Evolutionary conservation across 2,888 invertebrate species (phyloP), one percentile per base, ranked within the genome.

Genomic region (Synergus japonicus): DNA sequence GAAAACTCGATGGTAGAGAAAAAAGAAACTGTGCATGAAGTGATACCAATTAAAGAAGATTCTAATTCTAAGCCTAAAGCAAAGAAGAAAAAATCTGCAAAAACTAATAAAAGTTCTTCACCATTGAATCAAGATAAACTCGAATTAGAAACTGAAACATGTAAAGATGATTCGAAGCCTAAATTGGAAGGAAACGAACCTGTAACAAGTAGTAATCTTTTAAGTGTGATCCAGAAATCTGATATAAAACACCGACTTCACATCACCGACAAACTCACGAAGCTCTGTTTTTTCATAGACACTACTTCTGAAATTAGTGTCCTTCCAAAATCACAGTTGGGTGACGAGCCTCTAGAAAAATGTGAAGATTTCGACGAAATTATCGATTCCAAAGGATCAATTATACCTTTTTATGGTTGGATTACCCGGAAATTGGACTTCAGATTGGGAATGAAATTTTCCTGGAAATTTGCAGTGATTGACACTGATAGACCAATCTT

Each of bases 241-340:
- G 8, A n/a, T n/a, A 13, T 54, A 41, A 43, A 66, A 66, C 41
- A 43, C 8, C n/a, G n/a, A 43, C 41, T 66, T 43, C 65, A 66
- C 8, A 41, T 66, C 8, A 41, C 4, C 2, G 65, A 66, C 8
- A 43, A 66, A n/a, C 15, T 43, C 2, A 41, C 65, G 13, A 41
- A 66, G 9, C 43, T 66, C n/a, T 41, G n/a, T n/a, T 66, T 66
- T 66, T 4, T 66, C 10, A n/a, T 66, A 15, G 41, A 66, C 41
- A 15, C 9, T 8, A 4, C 18, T 8, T 66, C 65, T 15, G 41
- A 66, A 66, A 66, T 66, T 9, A 66, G 65, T 41, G 65, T 66
- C 37, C 43, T 66, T n/a, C 65, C 65, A 41, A n/a, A 8, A 41
- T 66, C 65, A 41, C 9, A 66, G 43, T 43, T 66, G 8, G 65